Base-by-base conservation (phyloP, 2,113 vertebrate genomes). In the Nycticorax nycticorax region DNA sequence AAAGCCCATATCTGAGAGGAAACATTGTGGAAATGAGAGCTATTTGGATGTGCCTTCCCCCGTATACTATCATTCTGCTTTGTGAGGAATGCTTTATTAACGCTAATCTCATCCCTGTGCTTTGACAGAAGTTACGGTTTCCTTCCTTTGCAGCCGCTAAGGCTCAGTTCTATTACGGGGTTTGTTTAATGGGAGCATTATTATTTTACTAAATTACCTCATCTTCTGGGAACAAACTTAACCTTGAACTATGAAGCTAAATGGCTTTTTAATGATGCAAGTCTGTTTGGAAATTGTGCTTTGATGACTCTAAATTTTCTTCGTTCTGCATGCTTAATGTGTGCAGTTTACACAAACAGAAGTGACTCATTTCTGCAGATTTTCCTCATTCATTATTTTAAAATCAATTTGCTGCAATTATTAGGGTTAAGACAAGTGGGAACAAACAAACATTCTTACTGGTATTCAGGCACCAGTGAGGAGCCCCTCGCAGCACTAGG, bases 191-290 rank as follows among this genome's bases (percentile, higher is more conserved):
- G 85, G 67, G 67, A 55, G 62, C 88, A 81, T 93, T 95, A 94
- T 94, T 96, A 97, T 97, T 98, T 97, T 95, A 92, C 93, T 94
- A 94, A 92, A 95, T 97, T 97, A 96, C 86, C 94, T 97, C 93
- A 97, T 97, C 93, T 97, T 96, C 94, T 97, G 93, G 94, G 93
- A 97, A 96, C 73, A 97, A 95, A 96, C 66, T 91, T 97, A 89
- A 88, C 93, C 95, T 98, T 97, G 95, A 97, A 96, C 89, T 94
- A 68, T 0, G n/a, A 95, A 95, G 94, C 71, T 56, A 93, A 97
- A 96, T 95, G 89, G 91, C 41, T 91, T 96, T 97, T 97, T 96
- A 97, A 97, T 93, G 90, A 94, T 76, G 73, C 76, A 77, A 92
- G 78, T 60, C 72, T 75, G 78, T 84, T 97, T 95, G 77, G 92